These are phyloP conservation scores for Microcebus ravelobensis DNA, from an alignment of 2,113 vertebrate species.

Conservation along the genomic window DNA sequence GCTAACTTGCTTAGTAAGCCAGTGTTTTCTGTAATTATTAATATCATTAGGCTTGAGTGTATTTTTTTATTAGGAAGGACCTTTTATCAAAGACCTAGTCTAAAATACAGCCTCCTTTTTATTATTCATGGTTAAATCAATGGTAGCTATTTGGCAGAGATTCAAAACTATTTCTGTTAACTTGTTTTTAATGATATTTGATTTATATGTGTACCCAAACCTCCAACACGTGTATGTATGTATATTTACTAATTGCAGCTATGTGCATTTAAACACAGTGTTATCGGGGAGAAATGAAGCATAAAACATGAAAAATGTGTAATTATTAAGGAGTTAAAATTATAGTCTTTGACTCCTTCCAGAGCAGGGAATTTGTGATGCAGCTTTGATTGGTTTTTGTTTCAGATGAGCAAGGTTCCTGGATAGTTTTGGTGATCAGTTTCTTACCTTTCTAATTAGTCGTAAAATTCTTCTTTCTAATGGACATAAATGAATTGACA, in stretches of 20 bases:
- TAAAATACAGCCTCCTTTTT: constrained; percentile 61
- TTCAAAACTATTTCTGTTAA: constrained; percentile 64
- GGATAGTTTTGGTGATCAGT: neutral
- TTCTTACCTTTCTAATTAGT: constrained; percentile 32
- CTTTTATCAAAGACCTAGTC: constrained; percentile 38
- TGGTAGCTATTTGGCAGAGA: constrained; percentile 64
- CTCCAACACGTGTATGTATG: neutral
- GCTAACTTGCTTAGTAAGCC: neutral
- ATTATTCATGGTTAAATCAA: constrained; percentile 68
- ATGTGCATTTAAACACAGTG: neutral
- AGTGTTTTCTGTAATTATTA: constrained; percentile 53
- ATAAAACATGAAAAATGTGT: constrained; percentile 49
- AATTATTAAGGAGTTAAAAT: constrained; percentile 42
- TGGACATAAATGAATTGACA: neutral
- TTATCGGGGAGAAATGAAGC: constrained; percentile 65
- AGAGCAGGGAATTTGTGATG: neutral
- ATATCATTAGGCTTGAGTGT: constrained; percentile 34
- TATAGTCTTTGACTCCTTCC: constrained; percentile 18
- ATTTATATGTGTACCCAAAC: constrained; percentile 53
- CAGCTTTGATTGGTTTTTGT: constrained; percentile 8
- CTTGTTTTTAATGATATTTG: constrained; percentile 64
- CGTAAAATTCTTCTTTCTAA: neutral
- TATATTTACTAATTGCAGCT: constrained; percentile 33
- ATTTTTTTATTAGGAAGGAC: constrained; percentile 47
- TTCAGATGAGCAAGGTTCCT: neutral